Evolutionary conservation across 2,113 vertebrate species (phyloP).

Genomic region (Pica pica): DNA sequence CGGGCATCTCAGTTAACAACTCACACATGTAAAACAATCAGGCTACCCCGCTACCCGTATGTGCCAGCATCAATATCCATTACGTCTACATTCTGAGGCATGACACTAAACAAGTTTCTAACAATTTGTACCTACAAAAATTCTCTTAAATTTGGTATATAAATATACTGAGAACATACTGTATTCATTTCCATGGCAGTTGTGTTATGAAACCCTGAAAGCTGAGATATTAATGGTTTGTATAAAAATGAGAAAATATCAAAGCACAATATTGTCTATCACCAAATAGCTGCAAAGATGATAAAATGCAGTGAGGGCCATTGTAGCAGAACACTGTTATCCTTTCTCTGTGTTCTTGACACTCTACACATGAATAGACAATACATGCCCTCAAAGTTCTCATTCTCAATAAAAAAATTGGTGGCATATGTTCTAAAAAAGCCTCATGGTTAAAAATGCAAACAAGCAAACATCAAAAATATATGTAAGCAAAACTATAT

Average conservation of each 20-base stretch:
- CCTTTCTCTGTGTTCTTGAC: neutral
- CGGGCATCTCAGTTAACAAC: neutral
- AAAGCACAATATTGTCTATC: neutral
- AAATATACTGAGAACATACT: neutral
- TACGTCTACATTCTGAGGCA: neutral
- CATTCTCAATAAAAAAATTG: neutral
- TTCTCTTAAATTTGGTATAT: neutral
- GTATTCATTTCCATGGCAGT: neutral
- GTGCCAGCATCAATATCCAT: fast-evolving
- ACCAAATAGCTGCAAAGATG: neutral
- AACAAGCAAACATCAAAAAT: neutral
- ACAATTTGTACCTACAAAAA: neutral
- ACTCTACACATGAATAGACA: neutral
- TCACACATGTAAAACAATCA: neutral
- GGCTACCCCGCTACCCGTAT: neutral
- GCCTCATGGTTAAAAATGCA: neutral
- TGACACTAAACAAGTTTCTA: neutral
- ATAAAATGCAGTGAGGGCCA: neutral
- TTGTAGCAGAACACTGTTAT: neutral
- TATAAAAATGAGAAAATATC: neutral
- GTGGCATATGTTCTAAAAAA: neutral
- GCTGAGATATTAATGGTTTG: neutral
- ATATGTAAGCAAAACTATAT: neutral
- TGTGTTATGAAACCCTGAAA: neutral
- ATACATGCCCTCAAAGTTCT: neutral